phyloP scores from a whole-genome alignment of 2,797 vertebrate genomes.

The Takifugu rubripes region DNA sequence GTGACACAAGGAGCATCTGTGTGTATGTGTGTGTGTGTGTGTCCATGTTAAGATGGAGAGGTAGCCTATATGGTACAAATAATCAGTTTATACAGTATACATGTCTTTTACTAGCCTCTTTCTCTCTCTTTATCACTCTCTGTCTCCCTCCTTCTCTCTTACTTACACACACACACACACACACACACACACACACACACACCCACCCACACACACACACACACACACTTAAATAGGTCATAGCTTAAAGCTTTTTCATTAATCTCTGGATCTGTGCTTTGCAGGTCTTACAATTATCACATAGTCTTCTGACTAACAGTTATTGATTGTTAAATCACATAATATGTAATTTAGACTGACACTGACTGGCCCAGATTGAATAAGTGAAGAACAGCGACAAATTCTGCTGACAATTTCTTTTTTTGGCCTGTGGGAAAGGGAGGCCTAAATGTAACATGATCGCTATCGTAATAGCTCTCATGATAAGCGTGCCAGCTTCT shows the following conservation, averaged over 20 bases:
- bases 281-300: constrained; percentile 32
- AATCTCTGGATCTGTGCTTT: constrained; percentile 49
- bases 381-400: constrained; percentile 6
- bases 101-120: neutral
- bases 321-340: neutral
- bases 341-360: neutral
- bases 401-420: constrained; percentile 52
- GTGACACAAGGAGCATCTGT: constrained; percentile 44
- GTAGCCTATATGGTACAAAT: constrained; percentile 52
- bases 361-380: constrained; percentile 7
- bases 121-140: neutral
- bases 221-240: constrained; percentile 46
- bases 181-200: constrained; percentile 11
- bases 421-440: constrained; percentile 42
- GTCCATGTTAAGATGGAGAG: constrained; percentile 14
- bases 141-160: constrained; percentile 1
- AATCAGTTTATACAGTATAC: constrained; percentile 49
- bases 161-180: neutral
- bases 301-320: constrained; percentile 48
- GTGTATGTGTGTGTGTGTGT: constrained; percentile 22
- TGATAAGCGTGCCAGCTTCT: constrained; percentile 47
- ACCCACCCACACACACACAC: constrained; percentile 14
- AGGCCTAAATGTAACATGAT: constrained; percentile 50
- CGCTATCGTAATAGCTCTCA: constrained; percentile 54
- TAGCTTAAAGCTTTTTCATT: constrained; percentile 44